A percentile compares a stretch with the other conserved stretches of the same genome.
Conservation (phyloP, 2,888 invertebrate species). For the Brachyopa scutellaris region DNA sequence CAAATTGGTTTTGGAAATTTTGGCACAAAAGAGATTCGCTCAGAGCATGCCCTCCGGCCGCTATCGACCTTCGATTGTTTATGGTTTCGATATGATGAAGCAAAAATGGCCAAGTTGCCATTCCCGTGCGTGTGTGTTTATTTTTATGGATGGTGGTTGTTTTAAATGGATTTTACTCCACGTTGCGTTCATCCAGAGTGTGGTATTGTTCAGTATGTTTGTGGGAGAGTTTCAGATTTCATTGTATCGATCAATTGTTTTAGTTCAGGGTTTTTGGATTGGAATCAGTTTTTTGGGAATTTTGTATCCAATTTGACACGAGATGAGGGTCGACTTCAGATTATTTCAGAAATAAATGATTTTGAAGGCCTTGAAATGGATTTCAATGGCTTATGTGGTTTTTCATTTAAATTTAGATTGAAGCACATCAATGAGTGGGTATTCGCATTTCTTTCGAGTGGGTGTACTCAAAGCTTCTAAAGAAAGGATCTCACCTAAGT, state of each 20-base stretch:
- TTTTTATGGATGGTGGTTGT: neutral
- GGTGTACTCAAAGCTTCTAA: no score
- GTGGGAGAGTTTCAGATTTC: neutral
- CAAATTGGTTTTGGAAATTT: constrained; percentile 32
- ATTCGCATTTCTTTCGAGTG: no score
- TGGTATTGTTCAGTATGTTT: neutral
- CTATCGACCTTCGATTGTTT: constrained; percentile 17
- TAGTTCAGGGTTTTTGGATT: neutral
- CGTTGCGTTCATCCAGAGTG: neutral
- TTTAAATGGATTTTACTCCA: neutral
- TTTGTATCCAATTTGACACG: neutral
- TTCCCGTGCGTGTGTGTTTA: neutral
- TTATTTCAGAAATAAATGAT: neutral
- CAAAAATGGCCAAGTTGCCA: neutral
- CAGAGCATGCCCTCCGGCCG: constrained; percentile 1
- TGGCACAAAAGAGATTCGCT: constrained; percentile 46
- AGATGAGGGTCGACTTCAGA: neutral
- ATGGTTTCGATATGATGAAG: neutral
- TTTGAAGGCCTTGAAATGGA: no score
- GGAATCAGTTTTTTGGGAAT: neutral
- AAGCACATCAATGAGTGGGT: no score
- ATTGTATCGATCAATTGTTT: neutral
- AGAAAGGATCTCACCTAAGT: no score
- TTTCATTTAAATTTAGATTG: no score
- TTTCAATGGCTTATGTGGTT: no score